Conservation (phyloP, 2,113 vertebrate species). For the Dromaius novaehollandiae region DNA sequence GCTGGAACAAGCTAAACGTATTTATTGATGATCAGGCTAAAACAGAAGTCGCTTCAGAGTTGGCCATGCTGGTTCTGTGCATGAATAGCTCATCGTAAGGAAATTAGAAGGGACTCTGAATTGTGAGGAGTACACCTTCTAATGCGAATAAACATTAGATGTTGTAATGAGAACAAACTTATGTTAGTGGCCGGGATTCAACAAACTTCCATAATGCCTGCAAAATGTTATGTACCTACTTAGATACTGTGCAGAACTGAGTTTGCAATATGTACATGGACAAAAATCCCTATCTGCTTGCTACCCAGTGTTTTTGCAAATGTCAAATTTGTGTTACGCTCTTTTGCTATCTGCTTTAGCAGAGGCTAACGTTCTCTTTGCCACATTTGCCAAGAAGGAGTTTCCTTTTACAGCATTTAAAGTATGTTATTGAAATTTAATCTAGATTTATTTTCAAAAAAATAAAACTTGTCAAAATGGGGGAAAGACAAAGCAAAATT, state of each 20-base stretch:
- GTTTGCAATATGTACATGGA: rapidly evolving
- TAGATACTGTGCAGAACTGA: background rate
- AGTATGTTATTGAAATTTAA: background rate
- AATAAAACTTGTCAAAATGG: background rate
- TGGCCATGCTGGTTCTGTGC: background rate
- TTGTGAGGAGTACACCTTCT: background rate
- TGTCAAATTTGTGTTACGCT: background rate
- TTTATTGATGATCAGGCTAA: background rate
- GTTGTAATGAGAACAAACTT: background rate
- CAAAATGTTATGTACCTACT: background rate
- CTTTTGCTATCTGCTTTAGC: background rate
- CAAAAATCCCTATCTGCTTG: background rate
- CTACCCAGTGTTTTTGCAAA: background rate
- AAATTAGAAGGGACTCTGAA: background rate
- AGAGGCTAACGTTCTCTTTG: background rate
- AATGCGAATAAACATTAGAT: background rate
- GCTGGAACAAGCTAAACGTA: background rate
- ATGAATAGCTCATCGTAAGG: rapidly evolving
- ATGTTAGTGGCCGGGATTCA: background rate
- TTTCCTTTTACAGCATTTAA: rapidly evolving
- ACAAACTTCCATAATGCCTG: background rate
- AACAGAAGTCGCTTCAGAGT: background rate
- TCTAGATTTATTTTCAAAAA: background rate
- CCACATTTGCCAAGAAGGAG: background rate
- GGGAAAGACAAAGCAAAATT: background rate